phyloP scores from a whole-genome alignment of 2,888 invertebrate species.

The Cantharis nigra region DNA sequence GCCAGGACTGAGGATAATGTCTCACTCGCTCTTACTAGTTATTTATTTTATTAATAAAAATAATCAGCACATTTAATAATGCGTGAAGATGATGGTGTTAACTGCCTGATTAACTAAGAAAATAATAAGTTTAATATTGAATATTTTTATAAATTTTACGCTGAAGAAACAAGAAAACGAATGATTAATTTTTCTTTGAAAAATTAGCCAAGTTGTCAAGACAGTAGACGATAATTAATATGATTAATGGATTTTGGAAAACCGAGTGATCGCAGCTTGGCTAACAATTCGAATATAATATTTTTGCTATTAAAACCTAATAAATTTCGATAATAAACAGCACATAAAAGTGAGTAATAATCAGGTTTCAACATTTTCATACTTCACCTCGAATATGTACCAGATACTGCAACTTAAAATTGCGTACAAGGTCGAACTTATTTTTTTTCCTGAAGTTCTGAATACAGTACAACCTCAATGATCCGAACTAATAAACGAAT shows the following conservation, averaged over 20 bases:
- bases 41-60: too few species aligned
- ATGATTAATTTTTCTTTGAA: background rate
- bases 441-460: background rate
- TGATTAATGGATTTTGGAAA: background rate
- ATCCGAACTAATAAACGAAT: background rate
- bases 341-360: background rate
- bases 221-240: background rate
- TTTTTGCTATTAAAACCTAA: background rate
- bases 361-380: background rate
- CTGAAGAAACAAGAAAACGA: background rate
- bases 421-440: background rate
- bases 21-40: too few species aligned
- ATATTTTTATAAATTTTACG: too few species aligned
- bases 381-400: background rate
- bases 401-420: background rate
- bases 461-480: background rate
- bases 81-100: too few species aligned
- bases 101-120: too few species aligned
- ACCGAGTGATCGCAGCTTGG: background rate
- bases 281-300: background rate
- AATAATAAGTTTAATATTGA: too few species aligned
- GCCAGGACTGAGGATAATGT: too few species aligned
- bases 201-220: background rate
- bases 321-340: background rate
- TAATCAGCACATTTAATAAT: too few species aligned